Percentiles rank a stretch among this genome's conserved stretches.
Evolutionary conservation across 2,888 invertebrate species (phyloP).

Genomic region (Tenthredo amoena): DNA sequence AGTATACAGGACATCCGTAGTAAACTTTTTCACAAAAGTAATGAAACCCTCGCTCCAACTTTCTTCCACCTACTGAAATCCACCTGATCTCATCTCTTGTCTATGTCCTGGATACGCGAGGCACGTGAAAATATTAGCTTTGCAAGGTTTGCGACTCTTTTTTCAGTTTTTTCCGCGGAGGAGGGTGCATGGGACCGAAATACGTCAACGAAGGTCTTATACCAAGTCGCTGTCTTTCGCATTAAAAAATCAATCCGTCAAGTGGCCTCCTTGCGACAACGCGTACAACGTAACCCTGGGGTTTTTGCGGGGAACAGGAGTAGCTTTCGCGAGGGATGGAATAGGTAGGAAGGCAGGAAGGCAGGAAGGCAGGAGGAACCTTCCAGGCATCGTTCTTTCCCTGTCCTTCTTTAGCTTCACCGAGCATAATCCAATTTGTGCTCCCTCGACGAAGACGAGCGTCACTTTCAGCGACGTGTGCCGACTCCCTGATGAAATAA

Average conservation of each 20-base stretch:
- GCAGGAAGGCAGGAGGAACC: slow-evolving; percentile 53
- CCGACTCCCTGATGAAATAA: slow-evolving; percentile 74
- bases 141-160: not conserved
- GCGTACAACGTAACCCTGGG: slow-evolving; percentile 35
- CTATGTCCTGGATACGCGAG: not conserved
- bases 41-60: not conserved
- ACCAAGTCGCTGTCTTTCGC: slow-evolving; percentile 65
- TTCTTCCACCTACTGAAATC: not conserved
- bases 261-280: slow-evolving; percentile 62
- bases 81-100: slow-evolving; percentile 2
- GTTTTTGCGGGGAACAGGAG: slow-evolving; percentile 32
- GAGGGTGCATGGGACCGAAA: not conserved
- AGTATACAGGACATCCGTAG: not conserved
- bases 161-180: not conserved
- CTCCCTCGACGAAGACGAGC: slow-evolving; percentile 67
- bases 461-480: slow-evolving; percentile 74
- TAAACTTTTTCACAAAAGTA: not conserved
- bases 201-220: slow-evolving; percentile 34
- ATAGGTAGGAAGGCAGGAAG: slow-evolving; percentile 17
- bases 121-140: slow-evolving; percentile 39
- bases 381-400: slow-evolving; percentile 54
- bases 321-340: slow-evolving; percentile 58
- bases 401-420: slow-evolving; percentile 60
- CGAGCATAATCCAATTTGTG: slow-evolving; percentile 75
- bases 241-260: slow-evolving; percentile 76